phyloP scores from a whole-genome alignment of 2,888 invertebrate species.

The Dorcus parallelipipedus region DNA sequence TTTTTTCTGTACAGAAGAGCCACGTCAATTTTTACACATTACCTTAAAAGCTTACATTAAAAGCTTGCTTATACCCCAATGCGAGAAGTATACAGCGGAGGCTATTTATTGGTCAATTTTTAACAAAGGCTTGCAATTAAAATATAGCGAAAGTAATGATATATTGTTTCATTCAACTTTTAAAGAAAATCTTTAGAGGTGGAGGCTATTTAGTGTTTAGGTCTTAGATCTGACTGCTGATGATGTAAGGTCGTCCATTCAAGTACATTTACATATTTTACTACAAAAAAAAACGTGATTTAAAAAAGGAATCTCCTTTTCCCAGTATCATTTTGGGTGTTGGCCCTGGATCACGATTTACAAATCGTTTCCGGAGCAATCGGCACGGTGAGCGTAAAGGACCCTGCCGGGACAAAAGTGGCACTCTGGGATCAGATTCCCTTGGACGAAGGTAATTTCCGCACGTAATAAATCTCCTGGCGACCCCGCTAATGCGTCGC shows the following conservation, averaged over 20 bases:
- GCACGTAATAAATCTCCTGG: background rate
- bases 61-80: too few relatives aligned
- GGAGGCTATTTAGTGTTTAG: too few relatives aligned
- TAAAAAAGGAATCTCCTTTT: slow-evolving; percentile 30
- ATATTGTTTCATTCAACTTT: too few relatives aligned
- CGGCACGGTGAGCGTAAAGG: slow-evolving; percentile 59
- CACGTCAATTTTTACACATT: too few relatives aligned
- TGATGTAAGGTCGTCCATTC: background rate
- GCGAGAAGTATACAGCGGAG: too few relatives aligned
- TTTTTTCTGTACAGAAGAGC: too few relatives aligned
- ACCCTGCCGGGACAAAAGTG: slow-evolving; percentile 62
- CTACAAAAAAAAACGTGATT: background rate
- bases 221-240: too few relatives aligned
- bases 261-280: background rate
- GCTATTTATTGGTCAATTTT: too few relatives aligned
- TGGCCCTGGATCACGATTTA: slow-evolving; percentile 63
- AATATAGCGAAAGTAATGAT: too few relatives aligned
- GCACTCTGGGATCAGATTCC: slow-evolving; percentile 65
- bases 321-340: slow-evolving; percentile 64
- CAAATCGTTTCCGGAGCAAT: slow-evolving; percentile 57
- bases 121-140: too few relatives aligned
- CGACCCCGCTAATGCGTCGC: background rate
- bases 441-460: slow-evolving; percentile 58
- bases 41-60: too few relatives aligned
- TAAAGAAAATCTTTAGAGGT: too few relatives aligned